Conservation (phyloP, 2,888 invertebrate genomes). For the Mycalesis mineus region DNA sequence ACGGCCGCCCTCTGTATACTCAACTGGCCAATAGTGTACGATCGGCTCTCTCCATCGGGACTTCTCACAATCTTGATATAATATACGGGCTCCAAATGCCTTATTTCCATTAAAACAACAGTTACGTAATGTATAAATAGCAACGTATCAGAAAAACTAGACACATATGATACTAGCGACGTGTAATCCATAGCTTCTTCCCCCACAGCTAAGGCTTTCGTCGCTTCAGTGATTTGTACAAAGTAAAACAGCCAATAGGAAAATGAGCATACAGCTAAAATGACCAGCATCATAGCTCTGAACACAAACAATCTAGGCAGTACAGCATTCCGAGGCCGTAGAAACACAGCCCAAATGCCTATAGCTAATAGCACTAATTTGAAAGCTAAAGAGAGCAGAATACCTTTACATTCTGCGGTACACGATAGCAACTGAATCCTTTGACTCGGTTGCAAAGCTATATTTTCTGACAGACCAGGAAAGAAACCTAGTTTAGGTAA, state of each 20-base stretch:
- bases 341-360: slow-evolving; percentile 95
- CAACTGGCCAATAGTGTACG: slow-evolving; percentile 92
- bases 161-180: slow-evolving; percentile 93
- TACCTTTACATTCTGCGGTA: slow-evolving; percentile 95
- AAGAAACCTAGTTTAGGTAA: slow-evolving; percentile 93
- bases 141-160: slow-evolving; percentile 94
- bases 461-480: slow-evolving; percentile 83
- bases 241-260: slow-evolving; percentile 99
- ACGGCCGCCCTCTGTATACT: slow-evolving; percentile 97
- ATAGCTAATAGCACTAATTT: slow-evolving; percentile 92
- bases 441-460: slow-evolving; percentile 83
- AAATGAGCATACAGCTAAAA: slow-evolving; percentile 94
- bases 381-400: slow-evolving; percentile 92
- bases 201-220: slow-evolving; percentile 86
- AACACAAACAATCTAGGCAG: slow-evolving; percentile 95
- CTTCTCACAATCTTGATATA: slow-evolving; percentile 94
- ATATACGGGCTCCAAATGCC: slow-evolving; percentile 93
- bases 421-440: slow-evolving; percentile 87
- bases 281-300: slow-evolving; percentile 90
- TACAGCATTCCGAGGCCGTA: slow-evolving; percentile 89
- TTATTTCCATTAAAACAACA: slow-evolving; percentile 93
- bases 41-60: slow-evolving; percentile 95
- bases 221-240: slow-evolving; percentile 91
- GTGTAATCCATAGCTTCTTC: slow-evolving; percentile 91
- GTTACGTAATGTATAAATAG: slow-evolving; percentile 97